These are phyloP conservation scores for Lordiphosa clarofinis DNA, from an alignment of 1,140 invertebrate species.

Conservation along the genomic window DNA sequence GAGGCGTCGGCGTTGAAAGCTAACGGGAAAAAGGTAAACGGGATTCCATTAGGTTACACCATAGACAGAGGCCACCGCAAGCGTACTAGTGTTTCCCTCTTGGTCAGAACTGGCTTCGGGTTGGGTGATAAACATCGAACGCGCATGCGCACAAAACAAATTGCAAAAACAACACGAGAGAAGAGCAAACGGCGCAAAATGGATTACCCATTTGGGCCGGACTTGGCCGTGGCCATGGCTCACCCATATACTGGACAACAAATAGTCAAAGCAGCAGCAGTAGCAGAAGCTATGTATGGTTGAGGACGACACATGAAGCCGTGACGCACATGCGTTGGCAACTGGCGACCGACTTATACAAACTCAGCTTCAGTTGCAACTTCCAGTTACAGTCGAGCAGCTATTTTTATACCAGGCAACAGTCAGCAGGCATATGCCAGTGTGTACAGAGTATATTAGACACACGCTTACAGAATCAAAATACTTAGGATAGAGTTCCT, in stretches of 20 bases:
- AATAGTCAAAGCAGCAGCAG: background rate
- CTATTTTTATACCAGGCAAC: constrained; percentile 60
- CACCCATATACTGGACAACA: constrained; percentile 32
- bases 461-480: too few species aligned
- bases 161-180: constrained; percentile 52
- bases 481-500: too few species aligned
- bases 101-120: constrained; percentile 45
- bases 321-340: constrained; percentile 10
- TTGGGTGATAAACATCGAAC: constrained; percentile 58
- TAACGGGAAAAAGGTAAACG: constrained; percentile 79
- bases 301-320: too few species aligned
- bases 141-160: constrained; percentile 72
- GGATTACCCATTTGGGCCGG: constrained; percentile 71
- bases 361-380: constrained; percentile 28
- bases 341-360: constrained; percentile 46
- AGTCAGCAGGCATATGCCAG: constrained; percentile 4
- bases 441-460: constrained; percentile 8
- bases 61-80: constrained; percentile 36
- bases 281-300: too few species aligned
- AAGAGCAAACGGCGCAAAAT: constrained; percentile 40
- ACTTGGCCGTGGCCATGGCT: constrained; percentile 27
- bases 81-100: constrained; percentile 14
- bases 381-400: constrained; percentile 34
- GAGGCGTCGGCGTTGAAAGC: constrained; percentile 71
- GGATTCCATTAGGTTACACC: constrained; percentile 77